Conservation (phyloP, 1,140 invertebrate species). For the Pseudomyrmex flavicornis region DNA sequence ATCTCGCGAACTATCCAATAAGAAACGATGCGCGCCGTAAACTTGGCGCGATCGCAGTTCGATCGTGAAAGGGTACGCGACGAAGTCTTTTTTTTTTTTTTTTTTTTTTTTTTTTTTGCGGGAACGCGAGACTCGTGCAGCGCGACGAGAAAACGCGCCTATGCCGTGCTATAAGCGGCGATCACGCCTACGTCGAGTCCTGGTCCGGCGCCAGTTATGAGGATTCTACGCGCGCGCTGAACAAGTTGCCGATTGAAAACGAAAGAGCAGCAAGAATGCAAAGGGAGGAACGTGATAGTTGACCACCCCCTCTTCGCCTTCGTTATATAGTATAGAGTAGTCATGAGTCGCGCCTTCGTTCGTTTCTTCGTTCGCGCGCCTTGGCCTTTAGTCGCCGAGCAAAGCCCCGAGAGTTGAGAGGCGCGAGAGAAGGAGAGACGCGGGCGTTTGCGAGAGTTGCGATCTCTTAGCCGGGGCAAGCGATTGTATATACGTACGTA, state of each 20-base stretch:
- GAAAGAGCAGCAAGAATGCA: constrained; percentile 78
- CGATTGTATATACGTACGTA: no score
- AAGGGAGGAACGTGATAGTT: constrained; percentile 79
- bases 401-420: constrained; percentile 50
- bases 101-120: no score
- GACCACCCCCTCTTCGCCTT: constrained; percentile 75
- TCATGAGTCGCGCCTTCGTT: constrained; percentile 75
- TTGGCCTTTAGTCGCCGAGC: constrained; percentile 71
- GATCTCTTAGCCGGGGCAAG: constrained; percentile 1
- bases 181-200: constrained; percentile 65
- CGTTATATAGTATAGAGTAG: constrained; percentile 58
- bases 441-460: constrained; percentile 31
- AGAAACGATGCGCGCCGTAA: constrained; percentile 14
- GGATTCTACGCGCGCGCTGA: constrained; percentile 62
- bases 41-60: constrained; percentile 17
- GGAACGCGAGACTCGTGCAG: constrained; percentile 4
- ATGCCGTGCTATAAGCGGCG: constrained; percentile 55
- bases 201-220: constrained; percentile 67
- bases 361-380: constrained; percentile 41
- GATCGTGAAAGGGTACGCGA: constrained; percentile 1
- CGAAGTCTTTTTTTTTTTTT: background rate
- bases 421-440: constrained; percentile 17
- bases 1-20: background rate
- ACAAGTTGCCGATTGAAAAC: constrained; percentile 80
- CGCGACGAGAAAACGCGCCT: constrained; percentile 43